These are phyloP conservation scores for Amazona guildingii DNA, from an alignment of 2,113 vertebrate genomes.

Conservation along the genomic window DNA sequence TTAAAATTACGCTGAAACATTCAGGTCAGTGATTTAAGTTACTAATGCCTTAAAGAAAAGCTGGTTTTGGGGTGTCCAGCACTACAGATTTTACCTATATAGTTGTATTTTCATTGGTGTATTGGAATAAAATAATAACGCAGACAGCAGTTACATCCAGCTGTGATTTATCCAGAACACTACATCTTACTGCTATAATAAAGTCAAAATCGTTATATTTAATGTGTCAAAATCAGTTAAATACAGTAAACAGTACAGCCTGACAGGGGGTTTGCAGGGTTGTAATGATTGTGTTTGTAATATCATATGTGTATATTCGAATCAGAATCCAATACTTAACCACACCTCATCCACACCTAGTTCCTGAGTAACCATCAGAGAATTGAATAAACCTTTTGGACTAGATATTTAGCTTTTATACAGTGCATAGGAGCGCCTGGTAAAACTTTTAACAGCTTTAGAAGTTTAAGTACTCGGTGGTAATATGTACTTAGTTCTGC, in stretches of 20 bases:
- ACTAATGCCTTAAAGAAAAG: background rate
- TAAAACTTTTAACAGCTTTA: background rate
- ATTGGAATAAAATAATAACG: background rate
- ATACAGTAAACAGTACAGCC: background rate
- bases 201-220: background rate
- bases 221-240: background rate
- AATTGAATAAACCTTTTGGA: background rate
- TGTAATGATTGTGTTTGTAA: background rate
- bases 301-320: background rate
- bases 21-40: background rate
- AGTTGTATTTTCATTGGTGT: background rate
- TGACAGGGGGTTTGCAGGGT: background rate
- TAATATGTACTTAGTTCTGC: background rate
- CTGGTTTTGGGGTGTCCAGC: background rate
- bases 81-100: background rate
- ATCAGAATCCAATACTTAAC: background rate
- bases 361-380: background rate
- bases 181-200: background rate
- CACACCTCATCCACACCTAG: background rate
- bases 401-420: background rate
- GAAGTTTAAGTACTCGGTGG: background rate
- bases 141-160: background rate
- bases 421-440: background rate
- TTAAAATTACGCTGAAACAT: background rate
- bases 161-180: background rate